phyloP scores from a whole-genome alignment of 2,888 invertebrate genomes.

The Epirrita christyi region DNA sequence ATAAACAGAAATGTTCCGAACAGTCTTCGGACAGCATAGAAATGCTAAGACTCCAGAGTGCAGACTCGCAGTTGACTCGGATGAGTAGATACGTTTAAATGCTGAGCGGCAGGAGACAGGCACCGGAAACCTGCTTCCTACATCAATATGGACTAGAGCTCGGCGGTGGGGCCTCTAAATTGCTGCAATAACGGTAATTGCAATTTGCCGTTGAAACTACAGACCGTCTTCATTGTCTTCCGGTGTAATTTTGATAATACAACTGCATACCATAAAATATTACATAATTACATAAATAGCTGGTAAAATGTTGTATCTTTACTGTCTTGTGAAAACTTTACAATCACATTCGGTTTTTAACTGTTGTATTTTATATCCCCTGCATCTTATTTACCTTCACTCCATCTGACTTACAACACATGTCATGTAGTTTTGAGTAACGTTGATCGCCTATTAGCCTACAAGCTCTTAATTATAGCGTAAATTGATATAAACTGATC shows the following conservation, averaged over 20 bases:
- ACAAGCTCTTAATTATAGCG: no score
- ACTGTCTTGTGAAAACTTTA: no score
- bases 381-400: neutral
- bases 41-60: no score
- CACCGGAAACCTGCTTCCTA: constrained; percentile 2
- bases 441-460: no score
- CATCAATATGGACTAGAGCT: constrained; percentile 15
- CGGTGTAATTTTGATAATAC: constrained; percentile 61
- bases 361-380: no score
- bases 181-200: constrained; percentile 78
- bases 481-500: no score
- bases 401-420: neutral
- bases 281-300: constrained; percentile 1
- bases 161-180: constrained; percentile 59
- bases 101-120: neutral
- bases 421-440: no score
- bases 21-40: no score
- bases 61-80: no score
- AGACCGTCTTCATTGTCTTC: constrained; percentile 68
- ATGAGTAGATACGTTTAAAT: no score
- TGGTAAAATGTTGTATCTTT: neutral
- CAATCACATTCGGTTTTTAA: no score
- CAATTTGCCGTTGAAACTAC: constrained; percentile 73
- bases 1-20: no score
- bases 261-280: constrained; percentile 33